These are phyloP conservation scores for Pyxicephalus adspersus DNA, from an alignment of 2,113 vertebrate genomes.

Conservation along the genomic window DNA sequence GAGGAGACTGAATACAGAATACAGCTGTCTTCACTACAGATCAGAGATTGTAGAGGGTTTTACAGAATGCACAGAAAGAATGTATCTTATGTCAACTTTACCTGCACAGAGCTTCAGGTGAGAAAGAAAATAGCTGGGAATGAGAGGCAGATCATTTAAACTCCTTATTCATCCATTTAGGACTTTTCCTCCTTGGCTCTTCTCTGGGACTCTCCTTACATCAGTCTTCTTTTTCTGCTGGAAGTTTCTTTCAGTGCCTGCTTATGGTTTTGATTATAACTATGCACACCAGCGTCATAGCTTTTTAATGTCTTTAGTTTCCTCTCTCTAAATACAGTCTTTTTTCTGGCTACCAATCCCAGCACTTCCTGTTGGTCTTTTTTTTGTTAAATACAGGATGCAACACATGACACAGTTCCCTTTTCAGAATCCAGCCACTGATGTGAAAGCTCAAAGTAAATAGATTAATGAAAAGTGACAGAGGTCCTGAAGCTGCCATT, in stretches of 20 bases:
- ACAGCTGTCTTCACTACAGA: conserved; percentile 1
- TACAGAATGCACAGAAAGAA: background rate
- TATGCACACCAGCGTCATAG: conserved; percentile 48
- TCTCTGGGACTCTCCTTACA: background rate
- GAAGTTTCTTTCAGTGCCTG: conserved; percentile 47
- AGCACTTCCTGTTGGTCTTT: conserved; percentile 55
- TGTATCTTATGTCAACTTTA: conserved; percentile 10
- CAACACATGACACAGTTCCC: conserved; percentile 57
- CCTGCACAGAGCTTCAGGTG: conserved; percentile 47
- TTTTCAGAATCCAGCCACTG: conserved; percentile 50
- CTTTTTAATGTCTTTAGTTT: conserved; percentile 57
- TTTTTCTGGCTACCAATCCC: conserved; percentile 56
- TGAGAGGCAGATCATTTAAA: conserved; percentile 40
- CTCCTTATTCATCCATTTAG: conserved; percentile 39
- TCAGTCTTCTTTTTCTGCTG: conserved; percentile 31
- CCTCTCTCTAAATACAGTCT: conserved; percentile 55
- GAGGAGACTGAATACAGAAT: background rate
- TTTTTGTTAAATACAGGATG: conserved; percentile 57
- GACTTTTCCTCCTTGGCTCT: conserved; percentile 6
- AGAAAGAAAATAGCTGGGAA: conserved; percentile 22
- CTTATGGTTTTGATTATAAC: conserved; percentile 54
- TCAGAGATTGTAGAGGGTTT: background rate
- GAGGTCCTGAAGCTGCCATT: conserved; percentile 47
- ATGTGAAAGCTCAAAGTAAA: conserved; percentile 55
- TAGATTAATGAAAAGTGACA: conserved; percentile 54